Evolutionary conservation across 2,797 vertebrate genomes (phyloP).

Genomic region (Novumbra hubbsi): DNA sequence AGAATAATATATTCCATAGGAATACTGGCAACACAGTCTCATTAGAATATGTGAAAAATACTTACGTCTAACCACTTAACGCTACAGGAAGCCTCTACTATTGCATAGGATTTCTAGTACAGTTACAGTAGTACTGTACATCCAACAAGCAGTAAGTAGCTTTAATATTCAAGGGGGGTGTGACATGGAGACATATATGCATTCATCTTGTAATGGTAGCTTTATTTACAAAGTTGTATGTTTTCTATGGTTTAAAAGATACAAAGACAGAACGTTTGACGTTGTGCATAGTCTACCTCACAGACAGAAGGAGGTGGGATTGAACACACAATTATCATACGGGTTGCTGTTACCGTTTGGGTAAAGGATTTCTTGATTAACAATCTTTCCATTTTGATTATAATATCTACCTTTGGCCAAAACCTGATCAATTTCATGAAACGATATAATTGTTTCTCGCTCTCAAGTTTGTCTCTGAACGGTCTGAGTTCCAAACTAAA

Average conservation of each 20-base stretch:
- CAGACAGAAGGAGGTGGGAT: conserved; percentile 27
- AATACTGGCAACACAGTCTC: not conserved
- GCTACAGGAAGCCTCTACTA: not conserved
- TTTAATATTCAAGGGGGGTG: not conserved
- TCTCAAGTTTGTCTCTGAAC: conserved; percentile 1
- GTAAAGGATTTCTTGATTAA: conserved; percentile 42
- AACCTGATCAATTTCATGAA: not conserved
- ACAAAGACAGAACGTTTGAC: not conserved
- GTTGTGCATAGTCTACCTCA: conserved; percentile 11
- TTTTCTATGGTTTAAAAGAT: not conserved
- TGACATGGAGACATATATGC: not conserved
- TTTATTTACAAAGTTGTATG: not conserved
- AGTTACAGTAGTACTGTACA: not conserved
- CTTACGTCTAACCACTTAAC: not conserved
- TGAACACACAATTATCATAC: conserved; percentile 50
- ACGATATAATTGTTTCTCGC: not conserved
- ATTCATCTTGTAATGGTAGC: not conserved
- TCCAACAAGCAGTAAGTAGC: not conserved
- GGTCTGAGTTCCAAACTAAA: conserved; percentile 40
- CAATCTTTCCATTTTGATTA: conserved; percentile 42
- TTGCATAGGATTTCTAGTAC: not conserved
- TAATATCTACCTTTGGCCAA: conserved; percentile 36
- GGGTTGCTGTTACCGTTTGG: conserved; percentile 11
- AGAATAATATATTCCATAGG: not conserved
- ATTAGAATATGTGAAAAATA: not conserved